Base-by-base conservation (phyloP, 2,797 vertebrate species). In the Apodemus agrarius region DNA sequence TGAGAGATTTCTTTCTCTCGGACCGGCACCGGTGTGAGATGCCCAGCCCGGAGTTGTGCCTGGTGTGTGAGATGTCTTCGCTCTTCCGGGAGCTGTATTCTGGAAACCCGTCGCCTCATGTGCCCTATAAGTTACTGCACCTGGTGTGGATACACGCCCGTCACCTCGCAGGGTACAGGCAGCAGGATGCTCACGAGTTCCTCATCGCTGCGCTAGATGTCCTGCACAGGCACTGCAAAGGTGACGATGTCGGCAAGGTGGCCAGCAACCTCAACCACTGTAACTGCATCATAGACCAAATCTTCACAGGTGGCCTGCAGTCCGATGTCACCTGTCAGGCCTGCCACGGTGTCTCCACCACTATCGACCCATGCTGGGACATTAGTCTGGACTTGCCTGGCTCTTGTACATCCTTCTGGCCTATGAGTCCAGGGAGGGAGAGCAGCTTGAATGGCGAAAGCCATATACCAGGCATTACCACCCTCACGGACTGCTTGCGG, bases 301-400 rank as follows among this genome's bases (percentile, higher is more conserved):
- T 99, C 97, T 99, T 99, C 98, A 99, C 99, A 0, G 99, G 99
- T 89, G 99, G 99, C 97, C 98, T 99, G 97, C 99, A 99, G 98
- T 99, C 99, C 26, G 99, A 99, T 97, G 99, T 99, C 97, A 99
- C 99, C 97, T 99, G 99, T 98, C 99, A 99, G 98, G 99, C 99
- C 97, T 99, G 99, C 98, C 99, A 99, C 65, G 99, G 99, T 14
- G 99, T 99, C 98, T 99, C 99, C 97, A 99, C 99, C 11, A 99
- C 99, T 57, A 99, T 99, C 99, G 99, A 99, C 98, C 99, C 99
- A 0, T 99, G 99, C 98, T 99, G 99, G 99, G 99, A 99, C 98
- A 99, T 99, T 98, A 99, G 99, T 98, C 98, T 99, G 99, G 99
- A 99, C 98, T 99, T 99, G 97, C 99, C 99, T 29, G 99, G 99